Evolutionary conservation across 2,888 invertebrate species (phyloP).

Genomic region (Caenorhabditis panamensis): DNA sequence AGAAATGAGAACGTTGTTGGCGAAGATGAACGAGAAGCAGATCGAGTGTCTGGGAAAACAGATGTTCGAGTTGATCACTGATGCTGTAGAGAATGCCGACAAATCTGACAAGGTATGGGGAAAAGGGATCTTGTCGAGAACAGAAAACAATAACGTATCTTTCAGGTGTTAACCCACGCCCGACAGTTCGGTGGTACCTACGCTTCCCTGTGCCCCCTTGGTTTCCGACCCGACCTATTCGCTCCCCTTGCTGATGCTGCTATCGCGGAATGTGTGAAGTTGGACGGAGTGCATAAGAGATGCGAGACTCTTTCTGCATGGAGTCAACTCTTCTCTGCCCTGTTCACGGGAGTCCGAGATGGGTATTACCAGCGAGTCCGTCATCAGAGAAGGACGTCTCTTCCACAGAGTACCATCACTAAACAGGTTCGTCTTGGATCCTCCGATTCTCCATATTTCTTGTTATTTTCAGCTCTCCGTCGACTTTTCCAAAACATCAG

Average conservation of each 20-base stretch:
- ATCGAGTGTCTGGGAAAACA: conserved; percentile 69
- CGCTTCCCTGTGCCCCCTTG: conserved; percentile 75
- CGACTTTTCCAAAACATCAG: conserved; percentile 55
- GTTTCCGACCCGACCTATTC: conserved; percentile 80
- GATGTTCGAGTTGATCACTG: conserved; percentile 72
- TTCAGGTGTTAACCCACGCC: conserved; percentile 68
- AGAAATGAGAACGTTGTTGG: conserved; percentile 74
- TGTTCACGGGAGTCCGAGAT: conserved; percentile 78
- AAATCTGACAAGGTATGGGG: conserved; percentile 72
- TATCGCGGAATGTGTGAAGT: conserved; percentile 79
- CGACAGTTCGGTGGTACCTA: conserved; percentile 74
- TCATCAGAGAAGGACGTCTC: conserved; percentile 75
- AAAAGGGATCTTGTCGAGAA: no score
- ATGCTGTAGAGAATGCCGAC: conserved; percentile 77
- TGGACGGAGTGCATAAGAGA: conserved; percentile 79
- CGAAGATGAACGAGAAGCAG: conserved; percentile 74
- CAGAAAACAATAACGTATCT: background rate
- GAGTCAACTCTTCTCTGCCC: conserved; percentile 78
- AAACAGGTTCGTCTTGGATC: conserved; percentile 56
- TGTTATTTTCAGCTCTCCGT: conserved; percentile 55
- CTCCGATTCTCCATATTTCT: background rate
- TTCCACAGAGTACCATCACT: conserved; percentile 75
- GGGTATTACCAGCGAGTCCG: conserved; percentile 76
- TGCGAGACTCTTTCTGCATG: conserved; percentile 80
- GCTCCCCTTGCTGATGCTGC: conserved; percentile 78